phyloP scores from a whole-genome alignment of 2,888 invertebrate genomes.

The Diadromus collaris region DNA sequence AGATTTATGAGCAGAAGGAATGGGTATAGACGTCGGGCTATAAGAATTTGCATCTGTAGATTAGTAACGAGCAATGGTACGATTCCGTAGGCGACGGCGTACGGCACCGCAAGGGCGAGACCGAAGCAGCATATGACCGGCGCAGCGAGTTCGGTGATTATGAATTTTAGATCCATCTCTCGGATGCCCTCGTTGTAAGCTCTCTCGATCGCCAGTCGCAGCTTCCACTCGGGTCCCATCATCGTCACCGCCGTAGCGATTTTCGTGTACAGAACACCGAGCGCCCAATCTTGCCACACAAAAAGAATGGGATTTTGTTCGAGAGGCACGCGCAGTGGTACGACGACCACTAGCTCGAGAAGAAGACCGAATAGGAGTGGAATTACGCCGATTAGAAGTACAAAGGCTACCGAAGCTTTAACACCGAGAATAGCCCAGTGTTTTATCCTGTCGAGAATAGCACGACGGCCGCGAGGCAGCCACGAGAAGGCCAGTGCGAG shows the following conservation, averaged over 20 bases:
- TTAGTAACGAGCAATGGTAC: slow-evolving; percentile 86
- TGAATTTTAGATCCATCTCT: slow-evolving; percentile 94
- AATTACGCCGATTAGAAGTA: slow-evolving; percentile 92
- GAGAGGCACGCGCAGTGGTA: slow-evolving; percentile 95
- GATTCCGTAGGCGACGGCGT: slow-evolving; percentile 91
- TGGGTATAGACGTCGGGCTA: slow-evolving; percentile 94
- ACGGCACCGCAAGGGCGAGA: slow-evolving; percentile 95
- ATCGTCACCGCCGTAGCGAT: slow-evolving; percentile 97
- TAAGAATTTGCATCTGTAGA: slow-evolving; percentile 86
- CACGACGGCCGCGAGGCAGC: slow-evolving; percentile 93
- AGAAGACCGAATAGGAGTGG: slow-evolving; percentile 95
- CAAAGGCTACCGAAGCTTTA: slow-evolving; percentile 88
- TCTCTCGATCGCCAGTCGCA: slow-evolving; percentile 95
- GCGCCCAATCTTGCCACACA: slow-evolving; percentile 98
- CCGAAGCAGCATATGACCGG: slow-evolving; percentile 95
- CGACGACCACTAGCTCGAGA: slow-evolving; percentile 94
- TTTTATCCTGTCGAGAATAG: slow-evolving; percentile 86
- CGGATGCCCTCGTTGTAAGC: slow-evolving; percentile 96
- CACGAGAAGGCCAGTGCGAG: slow-evolving; percentile 91
- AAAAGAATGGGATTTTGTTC: slow-evolving; percentile 95
- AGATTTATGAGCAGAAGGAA: slow-evolving; percentile 89
- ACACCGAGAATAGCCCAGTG: slow-evolving; percentile 88
- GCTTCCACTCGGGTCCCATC: slow-evolving; percentile 99
- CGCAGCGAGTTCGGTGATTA: slow-evolving; percentile 92
- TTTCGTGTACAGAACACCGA: slow-evolving; percentile 98